Base-by-base conservation (phyloP, 2,113 vertebrate genomes). In the Copsychus sechellarum region DNA sequence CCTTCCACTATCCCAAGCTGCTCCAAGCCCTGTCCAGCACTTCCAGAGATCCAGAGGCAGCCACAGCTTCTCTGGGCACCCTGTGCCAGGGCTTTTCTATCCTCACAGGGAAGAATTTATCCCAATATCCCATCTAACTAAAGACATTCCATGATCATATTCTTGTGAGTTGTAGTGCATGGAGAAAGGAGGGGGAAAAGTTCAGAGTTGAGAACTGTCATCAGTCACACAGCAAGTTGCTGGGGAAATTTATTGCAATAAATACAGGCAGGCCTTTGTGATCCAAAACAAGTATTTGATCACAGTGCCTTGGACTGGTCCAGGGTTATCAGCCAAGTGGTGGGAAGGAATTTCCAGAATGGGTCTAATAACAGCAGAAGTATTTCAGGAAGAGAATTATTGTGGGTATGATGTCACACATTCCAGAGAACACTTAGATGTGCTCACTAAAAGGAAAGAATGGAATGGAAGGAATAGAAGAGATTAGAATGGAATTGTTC, bases 1-100 rank as follows among this genome's bases (percentile, higher is more conserved):
- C 2, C 8, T 77, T 15, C 26, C 45, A 33, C 26, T 8, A 0
- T 5, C 17, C 12, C 45, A 38, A 33, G 2, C 0, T 22, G 45
- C 22, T 69, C 43, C 72, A 36, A 77, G 18, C 36, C 36, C 21
- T 0, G 0, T 34, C 36, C 83, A 86, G 0, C 36, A 51, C 45
- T 60, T 0, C 26, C 72, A 69, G 45, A 45, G 84, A 86, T 69
- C 11, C 61, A 57, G 26, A 54, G 22, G 62, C 72, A 77, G 62
- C 45, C 72, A 69, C 45, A 86, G 72, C 54, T 61, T 0, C 64
- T 45, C 54, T 45, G 45, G 54, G 33, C 21, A 86, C 5, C 14
- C 51, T 67, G 45, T 43, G 36, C 72, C 62, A 67, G 36, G 22
- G 53, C 8, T 22, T 22, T 0, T 0, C 7, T 26, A 58, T 17